Percentiles rank a stretch among this genome's conserved stretches.
phyloP scores from a whole-genome alignment of 23 tunicate species.

The Trididemnum miniatum region DNA sequence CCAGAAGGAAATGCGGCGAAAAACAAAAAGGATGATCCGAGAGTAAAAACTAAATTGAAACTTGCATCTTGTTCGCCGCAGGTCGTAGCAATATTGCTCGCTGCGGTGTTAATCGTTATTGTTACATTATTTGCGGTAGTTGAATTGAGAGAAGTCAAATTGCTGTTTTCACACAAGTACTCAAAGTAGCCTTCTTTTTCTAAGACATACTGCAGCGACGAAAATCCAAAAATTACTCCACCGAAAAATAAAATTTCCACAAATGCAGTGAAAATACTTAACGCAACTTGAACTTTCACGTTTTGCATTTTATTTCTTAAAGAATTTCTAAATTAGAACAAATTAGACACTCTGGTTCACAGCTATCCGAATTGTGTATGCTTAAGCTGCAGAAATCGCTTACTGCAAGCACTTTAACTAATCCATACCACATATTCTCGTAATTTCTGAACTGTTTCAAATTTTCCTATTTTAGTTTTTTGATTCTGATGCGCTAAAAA shows the following conservation, averaged over 20 bases:
- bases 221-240: conserved; percentile 58
- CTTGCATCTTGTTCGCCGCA: conserved; percentile 44
- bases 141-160: too few species aligned
- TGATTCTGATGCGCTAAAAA: too few species aligned
- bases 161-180: background rate
- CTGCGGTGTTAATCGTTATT: background rate
- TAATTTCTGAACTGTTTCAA: too few species aligned
- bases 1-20: conserved; percentile 48
- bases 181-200: conserved; percentile 56
- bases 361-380: too few species aligned
- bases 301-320: background rate
- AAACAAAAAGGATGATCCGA: conserved; percentile 28
- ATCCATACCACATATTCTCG: too few species aligned
- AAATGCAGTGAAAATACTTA: conserved; percentile 25
- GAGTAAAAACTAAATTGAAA: conserved; percentile 47
- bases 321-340: background rate
- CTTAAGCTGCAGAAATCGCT: too few species aligned
- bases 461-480: too few species aligned
- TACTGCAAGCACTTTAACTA: too few species aligned
- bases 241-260: conserved; percentile 42
- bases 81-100: background rate
- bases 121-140: too few species aligned
- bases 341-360: too few species aligned
- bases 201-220: conserved; percentile 47
- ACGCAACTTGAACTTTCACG: background rate